These are phyloP conservation scores for Drosophila melanica DNA, from an alignment of 1,140 invertebrate genomes.

Conservation along the genomic window DNA sequence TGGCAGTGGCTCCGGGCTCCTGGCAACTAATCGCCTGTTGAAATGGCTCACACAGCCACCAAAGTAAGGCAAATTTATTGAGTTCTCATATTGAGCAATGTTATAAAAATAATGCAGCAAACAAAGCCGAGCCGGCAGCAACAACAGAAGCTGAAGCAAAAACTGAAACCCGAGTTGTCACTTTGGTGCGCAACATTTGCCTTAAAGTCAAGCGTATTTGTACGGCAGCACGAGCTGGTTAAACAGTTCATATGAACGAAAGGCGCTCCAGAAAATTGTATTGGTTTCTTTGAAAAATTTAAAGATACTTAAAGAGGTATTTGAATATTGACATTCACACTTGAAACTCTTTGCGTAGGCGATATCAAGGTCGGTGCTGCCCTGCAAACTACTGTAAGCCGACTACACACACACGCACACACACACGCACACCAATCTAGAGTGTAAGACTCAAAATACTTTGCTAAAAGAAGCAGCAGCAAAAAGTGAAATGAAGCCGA, in stretches of 20 bases:
- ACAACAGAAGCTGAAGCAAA: slow-evolving; percentile 7
- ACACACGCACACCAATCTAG: neutral
- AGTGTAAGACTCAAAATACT: slow-evolving; percentile 49
- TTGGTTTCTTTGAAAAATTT: too few relatives aligned
- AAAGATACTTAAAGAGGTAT: too few relatives aligned
- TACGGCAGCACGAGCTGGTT: too few relatives aligned
- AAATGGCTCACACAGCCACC: slow-evolving; percentile 62
- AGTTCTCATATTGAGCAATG: slow-evolving; percentile 81
- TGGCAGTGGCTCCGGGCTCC: slow-evolving; percentile 34
- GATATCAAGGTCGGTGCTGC: slow-evolving; percentile 23
- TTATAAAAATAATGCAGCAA: slow-evolving; percentile 76
- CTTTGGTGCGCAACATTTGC: neutral
- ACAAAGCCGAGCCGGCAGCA: slow-evolving; percentile 39
- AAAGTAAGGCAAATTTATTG: slow-evolving; percentile 73
- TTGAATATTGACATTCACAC: too few relatives aligned
- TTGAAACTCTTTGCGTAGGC: neutral
- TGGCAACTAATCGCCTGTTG: slow-evolving; percentile 78
- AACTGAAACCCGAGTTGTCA: neutral
- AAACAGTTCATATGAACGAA: neutral
- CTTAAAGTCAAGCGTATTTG: neutral
- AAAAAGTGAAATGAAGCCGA: slow-evolving; percentile 81
- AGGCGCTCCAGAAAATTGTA: too few relatives aligned
- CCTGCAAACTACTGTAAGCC: slow-evolving; percentile 1
- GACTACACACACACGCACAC: slow-evolving; percentile 7
- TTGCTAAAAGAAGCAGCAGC: slow-evolving; percentile 54